Conservation (phyloP, 2,113 vertebrate genomes). For the Regulus satrapa region DNA sequence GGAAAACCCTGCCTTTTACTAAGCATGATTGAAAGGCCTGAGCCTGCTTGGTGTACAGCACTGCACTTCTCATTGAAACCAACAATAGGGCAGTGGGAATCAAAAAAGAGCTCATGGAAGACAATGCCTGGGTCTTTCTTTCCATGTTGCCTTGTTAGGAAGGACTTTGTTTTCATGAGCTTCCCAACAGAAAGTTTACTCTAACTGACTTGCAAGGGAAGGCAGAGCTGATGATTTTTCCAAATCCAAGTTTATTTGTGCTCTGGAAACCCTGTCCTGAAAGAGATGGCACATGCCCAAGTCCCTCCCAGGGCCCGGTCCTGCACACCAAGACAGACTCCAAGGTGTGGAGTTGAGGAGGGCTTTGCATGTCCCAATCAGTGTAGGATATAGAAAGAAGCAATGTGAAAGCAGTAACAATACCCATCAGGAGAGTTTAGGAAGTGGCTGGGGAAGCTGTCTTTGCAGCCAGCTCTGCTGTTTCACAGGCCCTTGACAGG, state of each 20-base stretch:
- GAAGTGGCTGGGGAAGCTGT: not conserved
- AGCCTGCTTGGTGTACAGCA: not conserved
- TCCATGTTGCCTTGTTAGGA: not conserved
- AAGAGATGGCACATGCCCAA: not conserved
- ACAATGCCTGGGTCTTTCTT: not conserved
- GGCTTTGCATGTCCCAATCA: not conserved
- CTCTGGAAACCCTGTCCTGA: not conserved
- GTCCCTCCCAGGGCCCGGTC: accelerated
- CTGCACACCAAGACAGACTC: not conserved
- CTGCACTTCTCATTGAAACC: not conserved
- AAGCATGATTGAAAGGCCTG: not conserved
- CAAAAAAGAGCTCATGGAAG: not conserved
- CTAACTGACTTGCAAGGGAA: not conserved
- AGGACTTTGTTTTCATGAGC: not conserved
- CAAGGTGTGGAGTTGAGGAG: not conserved
- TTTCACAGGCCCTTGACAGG: not conserved
- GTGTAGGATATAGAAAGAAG: not conserved
- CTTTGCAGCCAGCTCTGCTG: not conserved
- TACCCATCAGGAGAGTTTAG: not conserved
- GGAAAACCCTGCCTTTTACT: not conserved
- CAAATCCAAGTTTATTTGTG: not conserved
- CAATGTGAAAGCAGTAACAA: not conserved
- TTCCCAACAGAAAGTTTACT: not conserved
- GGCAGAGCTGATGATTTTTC: not conserved
- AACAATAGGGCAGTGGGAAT: not conserved